phyloP scores from a whole-genome alignment of 2,888 invertebrate genomes.

The Clivina fossor region DNA sequence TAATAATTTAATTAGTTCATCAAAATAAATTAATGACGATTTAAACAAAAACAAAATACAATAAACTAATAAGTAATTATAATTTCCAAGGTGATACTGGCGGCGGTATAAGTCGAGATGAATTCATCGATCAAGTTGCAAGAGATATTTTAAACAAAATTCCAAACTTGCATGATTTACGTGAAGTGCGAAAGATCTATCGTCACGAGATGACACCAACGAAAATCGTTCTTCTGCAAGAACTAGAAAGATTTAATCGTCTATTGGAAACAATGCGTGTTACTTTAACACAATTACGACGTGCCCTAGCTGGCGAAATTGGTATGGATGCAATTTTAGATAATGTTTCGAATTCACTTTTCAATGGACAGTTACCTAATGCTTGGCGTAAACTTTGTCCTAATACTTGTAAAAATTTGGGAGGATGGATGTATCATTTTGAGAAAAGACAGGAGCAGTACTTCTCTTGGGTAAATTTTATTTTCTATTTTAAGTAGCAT shows the following conservation, averaged over 20 bases:
- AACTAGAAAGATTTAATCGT: slow-evolving; percentile 84
- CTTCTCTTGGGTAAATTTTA: slow-evolving; percentile 66
- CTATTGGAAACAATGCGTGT: slow-evolving; percentile 70
- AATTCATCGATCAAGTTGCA: slow-evolving; percentile 79
- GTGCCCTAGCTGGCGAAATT: slow-evolving; percentile 88
- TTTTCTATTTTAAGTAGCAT: slow-evolving; percentile 42
- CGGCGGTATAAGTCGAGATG: slow-evolving; percentile 79
- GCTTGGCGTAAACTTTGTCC: slow-evolving; percentile 84
- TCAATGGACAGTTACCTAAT: slow-evolving; percentile 80
- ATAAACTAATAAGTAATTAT: too few species aligned
- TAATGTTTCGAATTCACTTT: slow-evolving; percentile 78
- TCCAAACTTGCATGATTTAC: slow-evolving; percentile 76
- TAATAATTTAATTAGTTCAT: too few species aligned
- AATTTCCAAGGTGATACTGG: slow-evolving; percentile 64
- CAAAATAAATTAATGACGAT: too few species aligned
- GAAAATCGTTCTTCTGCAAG: slow-evolving; percentile 84
- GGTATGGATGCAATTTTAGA: slow-evolving; percentile 87
- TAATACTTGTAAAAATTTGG: slow-evolving; percentile 80
- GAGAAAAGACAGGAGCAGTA: slow-evolving; percentile 71
- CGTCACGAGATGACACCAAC: slow-evolving; percentile 81
- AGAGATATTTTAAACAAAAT: slow-evolving; percentile 76
- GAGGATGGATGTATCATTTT: slow-evolving; percentile 89
- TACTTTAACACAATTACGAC: slow-evolving; percentile 72
- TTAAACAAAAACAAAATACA: too few species aligned
- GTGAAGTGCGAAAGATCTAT: slow-evolving; percentile 76